These are phyloP conservation scores for Frankliniella fusca DNA, from an alignment of 2,888 invertebrate species.

Conservation along the genomic window DNA sequence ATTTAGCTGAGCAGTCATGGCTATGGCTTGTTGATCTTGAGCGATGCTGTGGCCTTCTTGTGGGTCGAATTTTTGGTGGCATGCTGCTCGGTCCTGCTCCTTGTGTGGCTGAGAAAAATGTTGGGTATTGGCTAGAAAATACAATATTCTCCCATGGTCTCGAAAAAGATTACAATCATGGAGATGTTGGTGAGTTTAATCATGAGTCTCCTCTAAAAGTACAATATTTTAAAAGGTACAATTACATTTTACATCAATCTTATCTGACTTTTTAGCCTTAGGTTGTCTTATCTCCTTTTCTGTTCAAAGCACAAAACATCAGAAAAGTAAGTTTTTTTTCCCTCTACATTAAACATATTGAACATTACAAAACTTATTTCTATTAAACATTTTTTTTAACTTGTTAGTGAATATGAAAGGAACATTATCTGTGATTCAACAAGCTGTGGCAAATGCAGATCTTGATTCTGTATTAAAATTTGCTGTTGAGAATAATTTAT, in stretches of 20 bases:
- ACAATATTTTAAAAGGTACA: not conserved
- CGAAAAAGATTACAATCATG: slow-evolving; percentile 37
- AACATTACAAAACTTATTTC: not conserved
- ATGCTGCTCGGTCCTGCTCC: slow-evolving; percentile 53
- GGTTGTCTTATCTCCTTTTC: not conserved
- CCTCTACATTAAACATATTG: not conserved
- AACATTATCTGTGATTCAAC: not conserved
- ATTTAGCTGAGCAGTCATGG: slow-evolving; percentile 51
- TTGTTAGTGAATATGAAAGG: not conserved
- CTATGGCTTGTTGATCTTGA: slow-evolving; percentile 59
- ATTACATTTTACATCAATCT: not conserved
- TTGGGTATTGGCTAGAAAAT: slow-evolving; percentile 50
- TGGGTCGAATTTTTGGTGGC: slow-evolving; percentile 56
- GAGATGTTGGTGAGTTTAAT: slow-evolving; percentile 16
- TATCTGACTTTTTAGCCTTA: not conserved
- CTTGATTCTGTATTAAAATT: not conserved
- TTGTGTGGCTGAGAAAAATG: slow-evolving; percentile 48
- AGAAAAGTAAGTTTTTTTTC: not conserved
- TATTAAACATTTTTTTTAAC: not conserved
- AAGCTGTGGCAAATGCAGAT: not conserved
- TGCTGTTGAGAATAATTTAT: not conserved
- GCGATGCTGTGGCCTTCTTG: slow-evolving; percentile 56
- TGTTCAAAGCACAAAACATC: not conserved
- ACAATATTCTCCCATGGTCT: slow-evolving; percentile 47
- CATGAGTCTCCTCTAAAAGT: not conserved